Conservation (phyloP, 2,888 invertebrate species). For the Ferdinandea cuprea region DNA sequence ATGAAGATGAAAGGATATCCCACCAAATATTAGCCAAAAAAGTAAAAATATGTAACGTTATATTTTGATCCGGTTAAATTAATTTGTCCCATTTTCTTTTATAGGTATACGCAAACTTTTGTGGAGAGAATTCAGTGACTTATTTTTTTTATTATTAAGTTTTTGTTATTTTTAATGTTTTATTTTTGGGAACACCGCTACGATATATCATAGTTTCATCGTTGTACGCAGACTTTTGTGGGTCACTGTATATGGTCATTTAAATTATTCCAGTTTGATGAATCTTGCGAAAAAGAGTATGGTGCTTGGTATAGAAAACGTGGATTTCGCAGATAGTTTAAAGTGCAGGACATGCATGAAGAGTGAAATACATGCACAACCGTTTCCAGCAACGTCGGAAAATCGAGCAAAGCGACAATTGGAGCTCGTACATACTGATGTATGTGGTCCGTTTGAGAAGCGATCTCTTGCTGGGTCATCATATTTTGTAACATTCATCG, state of each 20-base stretch:
- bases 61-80: no score
- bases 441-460: conserved; percentile 48
- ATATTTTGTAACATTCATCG: conserved; percentile 45
- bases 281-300: conserved; percentile 30
- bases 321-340: conserved; percentile 28
- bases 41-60: no score
- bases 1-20: no score
- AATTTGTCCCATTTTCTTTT: no score
- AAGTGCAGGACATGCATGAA: conserved; percentile 52
- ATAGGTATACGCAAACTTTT: no score
- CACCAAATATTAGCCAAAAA: no score
- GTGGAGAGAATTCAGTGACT: no score
- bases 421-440: conserved; percentile 52
- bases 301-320: conserved; percentile 39
- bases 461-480: conserved; percentile 43
- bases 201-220: no score
- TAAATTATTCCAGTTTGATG: conserved; percentile 42
- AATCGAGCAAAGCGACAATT: conserved; percentile 26
- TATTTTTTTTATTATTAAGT: no score
- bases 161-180: no score
- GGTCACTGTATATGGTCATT: conserved; percentile 41
- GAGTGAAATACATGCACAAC: conserved; percentile 40
- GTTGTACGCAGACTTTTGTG: no score
- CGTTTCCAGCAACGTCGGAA: conserved; percentile 33
- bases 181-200: no score